A percentile compares a stretch with the other conserved stretches of the same genome.
These are phyloP conservation scores for Hermatobates lingyangjiaoensis DNA, from an alignment of 1,140 invertebrate genomes.

Conservation along the genomic window DNA sequence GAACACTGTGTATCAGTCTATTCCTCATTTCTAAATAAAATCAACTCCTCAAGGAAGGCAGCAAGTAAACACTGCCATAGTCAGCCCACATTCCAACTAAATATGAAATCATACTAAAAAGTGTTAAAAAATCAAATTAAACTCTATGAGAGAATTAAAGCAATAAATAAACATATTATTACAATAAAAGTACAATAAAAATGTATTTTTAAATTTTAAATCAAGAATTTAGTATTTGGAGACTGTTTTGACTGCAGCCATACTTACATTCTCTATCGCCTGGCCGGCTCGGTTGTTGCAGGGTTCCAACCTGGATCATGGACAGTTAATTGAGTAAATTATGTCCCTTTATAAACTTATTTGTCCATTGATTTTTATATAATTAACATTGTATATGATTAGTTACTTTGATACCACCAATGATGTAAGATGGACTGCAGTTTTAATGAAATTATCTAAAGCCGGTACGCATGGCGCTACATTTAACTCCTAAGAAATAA, in stretches of 20 bases:
- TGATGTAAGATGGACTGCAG: no score
- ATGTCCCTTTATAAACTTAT: no score
- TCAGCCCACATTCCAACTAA: conserved; percentile 20
- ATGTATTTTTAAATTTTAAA: neutral
- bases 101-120: neutral
- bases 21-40: conserved; percentile 22
- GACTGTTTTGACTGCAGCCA: conserved; percentile 9
- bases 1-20: conserved; percentile 14
- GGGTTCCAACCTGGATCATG: conserved; percentile 5
- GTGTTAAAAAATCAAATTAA: neutral
- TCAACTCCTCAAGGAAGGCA: conserved; percentile 25
- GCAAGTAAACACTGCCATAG: conserved; percentile 30
- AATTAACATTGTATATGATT: no score
- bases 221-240: conserved; percentile 1
- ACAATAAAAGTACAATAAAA: neutral
- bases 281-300: neutral
- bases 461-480: no score
- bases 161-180: neutral
- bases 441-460: no score
- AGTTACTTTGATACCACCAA: no score
- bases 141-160: neutral
- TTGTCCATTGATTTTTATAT: no score
- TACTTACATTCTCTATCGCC: conserved; percentile 12
- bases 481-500: no score
- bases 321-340: no score